These are phyloP conservation scores for Beroe ovata DNA, from an alignment of 37 sponge, comb jelly and placozoan species.

Conservation along the genomic window DNA sequence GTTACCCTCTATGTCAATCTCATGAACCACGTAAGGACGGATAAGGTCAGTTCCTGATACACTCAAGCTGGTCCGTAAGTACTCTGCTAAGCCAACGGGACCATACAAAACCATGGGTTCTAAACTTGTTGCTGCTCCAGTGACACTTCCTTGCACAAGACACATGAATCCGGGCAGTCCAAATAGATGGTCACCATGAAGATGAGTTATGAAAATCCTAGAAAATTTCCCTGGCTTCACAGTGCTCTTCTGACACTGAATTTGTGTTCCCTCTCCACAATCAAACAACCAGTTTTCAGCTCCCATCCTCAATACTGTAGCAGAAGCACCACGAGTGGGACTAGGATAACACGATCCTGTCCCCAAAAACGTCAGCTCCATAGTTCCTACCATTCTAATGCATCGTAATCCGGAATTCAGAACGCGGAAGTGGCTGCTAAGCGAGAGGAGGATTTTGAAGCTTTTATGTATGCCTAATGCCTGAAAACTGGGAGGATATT, in stretches of 20 bases:
- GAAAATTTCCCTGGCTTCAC: constrained; percentile 77
- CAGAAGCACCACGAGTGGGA: constrained; percentile 79
- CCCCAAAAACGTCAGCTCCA: constrained; percentile 84
- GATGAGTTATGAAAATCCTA: constrained; percentile 88
- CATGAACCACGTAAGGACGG: constrained; percentile 37
- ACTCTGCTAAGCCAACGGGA: constrained; percentile 80
- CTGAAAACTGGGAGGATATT: no score
- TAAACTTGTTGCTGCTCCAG: neutral
- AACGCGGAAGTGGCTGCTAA: no score
- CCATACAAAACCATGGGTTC: constrained; percentile 82
- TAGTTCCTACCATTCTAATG: constrained; percentile 68
- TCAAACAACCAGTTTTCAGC: constrained; percentile 86
- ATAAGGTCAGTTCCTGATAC: constrained; percentile 72
- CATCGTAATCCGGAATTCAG: no score
- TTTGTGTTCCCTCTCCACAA: constrained; percentile 92
- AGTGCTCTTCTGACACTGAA: constrained; percentile 82
- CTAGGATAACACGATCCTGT: constrained; percentile 91
- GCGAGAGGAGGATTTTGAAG: no score
- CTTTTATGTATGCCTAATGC: no score
- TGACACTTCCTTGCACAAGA: constrained; percentile 69
- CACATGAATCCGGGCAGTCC: constrained; percentile 90
- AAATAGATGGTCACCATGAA: constrained; percentile 94
- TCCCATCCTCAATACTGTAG: constrained; percentile 73
- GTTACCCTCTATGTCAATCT: constrained; percentile 17
- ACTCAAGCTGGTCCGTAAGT: constrained; percentile 73